Evolutionary conservation across 2,888 invertebrate genomes (phyloP), one percentile per base, ranked within the genome.

Genomic region (Folsomia candida): DNA sequence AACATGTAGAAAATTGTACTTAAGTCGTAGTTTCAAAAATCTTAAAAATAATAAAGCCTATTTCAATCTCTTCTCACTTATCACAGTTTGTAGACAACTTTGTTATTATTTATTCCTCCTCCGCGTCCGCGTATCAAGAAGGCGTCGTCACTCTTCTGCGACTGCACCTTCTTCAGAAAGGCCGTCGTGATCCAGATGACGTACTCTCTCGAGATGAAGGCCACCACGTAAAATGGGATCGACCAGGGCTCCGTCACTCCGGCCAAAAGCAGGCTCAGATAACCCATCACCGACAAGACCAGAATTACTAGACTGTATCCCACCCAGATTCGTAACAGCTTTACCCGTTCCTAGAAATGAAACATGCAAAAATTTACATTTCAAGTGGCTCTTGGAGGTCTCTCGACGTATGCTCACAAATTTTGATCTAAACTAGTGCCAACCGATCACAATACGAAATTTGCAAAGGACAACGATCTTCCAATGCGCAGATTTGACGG

Each of bases 171-270:
- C 26, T 72, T 67, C 2, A 74, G 51, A 29, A 51, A 68, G 6
- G 4, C 37, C 4, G 6, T 37, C 37, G 37, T 37, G 20, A 60
- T 25, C 74, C 71, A 74, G 26, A 74, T 66, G 18, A 27, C 22
- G 29, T 72, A 74, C 25, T 74, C 74, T 24, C 72, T 47, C 4
- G 64, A 26, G 20, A 74, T 51, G 27, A 74, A 74, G 14, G 66
- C 65, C 2, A 25, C 66, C 2, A 72, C 68, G 58, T 70, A 74
- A 27, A 74, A 47, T 2, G 70, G 67, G 9, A 74, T 74, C 1
- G 62, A 62, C 24, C 25, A 65, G 1, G 72, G 69, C 27, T 72
- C 69, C 51, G 70, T 61, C 25, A 74, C 68, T n/a, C 57, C 67
- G 37, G 71, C 24, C 51, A 59, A 60, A 3, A 74, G 25, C n/a